phyloP scores from a whole-genome alignment of 2,113 vertebrate genomes.

The Anseranas semipalmata region DNA sequence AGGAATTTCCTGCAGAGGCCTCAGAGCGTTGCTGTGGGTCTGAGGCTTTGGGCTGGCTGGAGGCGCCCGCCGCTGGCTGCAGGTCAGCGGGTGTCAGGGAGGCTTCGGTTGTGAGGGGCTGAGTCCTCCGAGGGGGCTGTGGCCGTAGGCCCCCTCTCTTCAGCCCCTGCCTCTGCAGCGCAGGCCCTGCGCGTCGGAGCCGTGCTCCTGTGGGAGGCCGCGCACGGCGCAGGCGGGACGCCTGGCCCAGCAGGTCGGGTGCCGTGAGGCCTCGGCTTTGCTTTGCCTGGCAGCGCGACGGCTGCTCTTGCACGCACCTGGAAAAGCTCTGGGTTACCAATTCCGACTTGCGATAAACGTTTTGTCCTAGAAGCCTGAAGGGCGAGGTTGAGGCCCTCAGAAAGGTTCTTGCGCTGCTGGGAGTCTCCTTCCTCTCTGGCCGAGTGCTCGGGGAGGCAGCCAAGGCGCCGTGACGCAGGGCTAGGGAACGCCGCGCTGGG shows the following conservation, averaged over 20 bases:
- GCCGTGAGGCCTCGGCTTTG: fast-evolving
- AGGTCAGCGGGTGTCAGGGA: fast-evolving
- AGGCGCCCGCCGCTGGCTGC: fast-evolving
- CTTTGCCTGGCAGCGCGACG: too few species aligned
- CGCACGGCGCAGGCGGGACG: fast-evolving
- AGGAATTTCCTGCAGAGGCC: background rate
- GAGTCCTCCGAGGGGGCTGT: background rate
- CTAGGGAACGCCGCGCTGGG: background rate
- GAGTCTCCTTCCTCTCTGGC: background rate
- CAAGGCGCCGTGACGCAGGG: fast-evolving
- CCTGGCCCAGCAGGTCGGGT: background rate
- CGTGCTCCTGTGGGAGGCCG: too few species aligned
- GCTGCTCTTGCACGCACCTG: background rate
- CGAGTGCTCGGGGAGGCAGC: background rate
- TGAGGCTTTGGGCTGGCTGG: background rate
- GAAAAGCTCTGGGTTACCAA: background rate
- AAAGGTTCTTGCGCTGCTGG: background rate
- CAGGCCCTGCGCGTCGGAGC: fast-evolving
- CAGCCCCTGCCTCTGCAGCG: too few species aligned
- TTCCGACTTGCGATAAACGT: background rate
- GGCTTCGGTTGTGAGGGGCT: fast-evolving
- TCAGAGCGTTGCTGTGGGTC: background rate
- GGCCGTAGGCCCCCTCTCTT: too few species aligned
- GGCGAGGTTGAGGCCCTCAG: background rate
- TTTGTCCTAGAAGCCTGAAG: background rate